Evolutionary conservation across 2,888 invertebrate species (phyloP), one percentile per base, ranked within the genome.

Genomic region (Ectropis crepuscularia): DNA sequence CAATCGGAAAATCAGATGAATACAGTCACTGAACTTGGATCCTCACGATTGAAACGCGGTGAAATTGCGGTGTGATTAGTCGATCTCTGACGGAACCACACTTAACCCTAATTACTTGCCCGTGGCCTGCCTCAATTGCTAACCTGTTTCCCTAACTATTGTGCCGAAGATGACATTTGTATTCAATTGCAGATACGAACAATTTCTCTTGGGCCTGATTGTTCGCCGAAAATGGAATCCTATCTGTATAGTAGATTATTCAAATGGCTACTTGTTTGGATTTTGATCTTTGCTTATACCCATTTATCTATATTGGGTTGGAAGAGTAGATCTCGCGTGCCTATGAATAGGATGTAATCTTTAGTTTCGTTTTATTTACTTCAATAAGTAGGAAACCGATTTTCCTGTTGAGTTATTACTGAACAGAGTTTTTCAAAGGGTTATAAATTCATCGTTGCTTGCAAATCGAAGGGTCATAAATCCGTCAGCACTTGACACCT

Each of bases 91-190:
- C 68, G 70, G 68, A 75, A 73, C 74, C 72, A 70, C 76, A 74
- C 70, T 73, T 71, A 69, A 74, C 76, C 75, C 70, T 79, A 76
- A 77, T 80, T 79, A 76, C 68, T 70, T 38, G 59, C 54, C 61
- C 61, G 68, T 73, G 68, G 72, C 67, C 50, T 62, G 59, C 63
- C 66, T 71, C 73, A 69, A 65, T 70, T 57, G 69, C 72, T 68
- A 72, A 64, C 63, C 70, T 55, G 67, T 68, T 64, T 61, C 62
- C 55, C 50, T 58, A 53, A 63, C 63, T 46, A 57, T 66, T 54
- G 59, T 68, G 62, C 61, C 54, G 47, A 59, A 57, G 51, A 62
- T 53, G 37, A 66, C 58, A 65, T 70, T 61, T 58, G 61, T 68
- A 66, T 67, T 65, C 62, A 65, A 66, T 67, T 62, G 62, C 57